A percentile compares a stretch with the other conserved stretches of the same genome.
Conservation (phyloP, 2,797 vertebrate genomes). For the Gymnoscopelus braueri region DNA sequence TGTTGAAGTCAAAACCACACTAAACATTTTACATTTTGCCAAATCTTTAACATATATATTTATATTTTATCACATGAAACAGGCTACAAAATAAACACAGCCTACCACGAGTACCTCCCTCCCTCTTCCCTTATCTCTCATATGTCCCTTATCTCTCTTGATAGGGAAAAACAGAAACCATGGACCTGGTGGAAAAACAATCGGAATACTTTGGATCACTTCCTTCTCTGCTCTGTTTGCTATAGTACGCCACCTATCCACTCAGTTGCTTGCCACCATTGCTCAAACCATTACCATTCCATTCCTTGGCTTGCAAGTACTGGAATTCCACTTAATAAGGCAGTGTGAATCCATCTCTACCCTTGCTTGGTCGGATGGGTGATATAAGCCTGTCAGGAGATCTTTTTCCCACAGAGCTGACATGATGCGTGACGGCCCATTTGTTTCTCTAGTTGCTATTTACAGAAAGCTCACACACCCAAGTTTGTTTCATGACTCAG, state of each 20-base stretch:
- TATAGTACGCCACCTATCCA: background rate
- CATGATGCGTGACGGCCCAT: conserved; percentile 16
- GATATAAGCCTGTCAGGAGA: conserved; percentile 11
- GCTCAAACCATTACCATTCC: background rate
- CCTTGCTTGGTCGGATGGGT: background rate
- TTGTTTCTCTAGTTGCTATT: conserved; percentile 20
- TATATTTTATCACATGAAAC: background rate
- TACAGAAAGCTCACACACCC: conserved; percentile 45
- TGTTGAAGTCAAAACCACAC: too few relatives aligned
- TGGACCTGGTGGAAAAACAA: conserved; percentile 21
- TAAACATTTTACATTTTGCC: too few relatives aligned
- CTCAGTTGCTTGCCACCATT: background rate
- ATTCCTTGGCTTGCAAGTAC: background rate
- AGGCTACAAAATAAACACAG: background rate
- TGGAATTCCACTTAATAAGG: conserved; percentile 20
- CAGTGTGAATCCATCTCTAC: conserved; percentile 23
- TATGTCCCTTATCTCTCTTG: background rate
- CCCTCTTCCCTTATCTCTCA: conserved; percentile 13
- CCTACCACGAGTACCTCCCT: background rate
- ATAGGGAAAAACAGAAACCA: conserved; percentile 23
- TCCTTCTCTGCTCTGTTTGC: background rate
- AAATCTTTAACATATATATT: too few relatives aligned
- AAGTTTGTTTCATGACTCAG: conserved; percentile 21
- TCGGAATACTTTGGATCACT: background rate
- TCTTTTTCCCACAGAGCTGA: conserved; percentile 35